phyloP scores from a whole-genome alignment of 2,797 vertebrate genomes.

The Rhynchotus rufescens region DNA sequence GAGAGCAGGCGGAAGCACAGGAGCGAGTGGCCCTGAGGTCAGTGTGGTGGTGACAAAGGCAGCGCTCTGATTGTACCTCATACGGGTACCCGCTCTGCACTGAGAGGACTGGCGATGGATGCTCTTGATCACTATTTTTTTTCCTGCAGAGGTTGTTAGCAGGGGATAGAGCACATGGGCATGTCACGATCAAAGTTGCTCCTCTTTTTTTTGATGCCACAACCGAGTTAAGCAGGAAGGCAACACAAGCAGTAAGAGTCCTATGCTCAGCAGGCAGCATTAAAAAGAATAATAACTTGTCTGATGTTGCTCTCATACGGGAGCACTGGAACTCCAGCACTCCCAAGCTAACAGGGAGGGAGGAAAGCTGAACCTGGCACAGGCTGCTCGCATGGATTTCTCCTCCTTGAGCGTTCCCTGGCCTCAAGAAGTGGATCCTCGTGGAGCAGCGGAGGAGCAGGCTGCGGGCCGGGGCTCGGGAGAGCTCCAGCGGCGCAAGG shows the following conservation, averaged over 20 bases:
- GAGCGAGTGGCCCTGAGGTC: neutral
- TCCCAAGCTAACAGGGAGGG: neutral
- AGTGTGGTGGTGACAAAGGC: neutral
- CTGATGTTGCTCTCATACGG: neutral
- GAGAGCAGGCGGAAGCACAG: neutral
- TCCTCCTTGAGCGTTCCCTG: neutral
- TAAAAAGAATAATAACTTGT: neutral
- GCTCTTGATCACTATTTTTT: neutral
- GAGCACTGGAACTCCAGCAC: neutral
- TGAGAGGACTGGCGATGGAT: neutral
- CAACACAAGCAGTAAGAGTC: neutral
- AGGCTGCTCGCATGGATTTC: neutral
- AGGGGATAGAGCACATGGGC: constrained; percentile 1
- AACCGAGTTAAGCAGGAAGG: neutral
- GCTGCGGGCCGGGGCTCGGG: neutral
- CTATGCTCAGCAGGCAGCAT: neutral
- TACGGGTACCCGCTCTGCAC: neutral
- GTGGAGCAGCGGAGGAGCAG: neutral
- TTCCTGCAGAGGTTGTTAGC: neutral
- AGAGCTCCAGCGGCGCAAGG: neutral
- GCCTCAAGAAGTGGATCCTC: neutral
- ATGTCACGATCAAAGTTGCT: constrained; percentile 16
- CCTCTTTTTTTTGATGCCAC: constrained; percentile 9
- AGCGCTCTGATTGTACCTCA: neutral
- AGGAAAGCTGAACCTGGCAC: neutral